Base-by-base conservation (phyloP, 2,113 vertebrate species). In the Plestiodon gilberti region DNA sequence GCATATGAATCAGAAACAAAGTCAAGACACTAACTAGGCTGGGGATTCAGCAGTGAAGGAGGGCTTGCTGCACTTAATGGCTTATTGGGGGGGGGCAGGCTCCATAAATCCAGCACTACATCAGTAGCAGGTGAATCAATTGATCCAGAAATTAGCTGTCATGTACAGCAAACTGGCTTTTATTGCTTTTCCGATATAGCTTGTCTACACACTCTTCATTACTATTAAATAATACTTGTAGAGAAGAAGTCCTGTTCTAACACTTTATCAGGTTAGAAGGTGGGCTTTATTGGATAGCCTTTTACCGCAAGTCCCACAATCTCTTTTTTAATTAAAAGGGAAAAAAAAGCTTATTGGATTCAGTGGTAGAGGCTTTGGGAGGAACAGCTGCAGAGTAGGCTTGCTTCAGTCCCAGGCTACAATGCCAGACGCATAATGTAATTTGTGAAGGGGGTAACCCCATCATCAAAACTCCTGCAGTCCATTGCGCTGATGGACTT, bases 121-220 rank as follows among this genome's bases (percentile, higher is more conserved):
- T 91, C 89, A 93, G 81, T 85, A 93, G 64, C 81, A 89, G 81
- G 84, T 87, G 90, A 93, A 94, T 92, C 94, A 93, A 91, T 94
- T 90, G 88, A 92, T 94, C 83, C 67, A 89, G 87, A 92, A 90
- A 95, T 93, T 92, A 94, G 88, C 69, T 91, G 88, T 90, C 92
- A 93, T 92, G 93, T 93, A 91, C 84, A 89, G 84, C 89, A 93
- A 91, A 77, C 82, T 73, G 23, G 83, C 84, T 30, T 57, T 91
- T 95, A 95, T 92, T 94, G 90, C 93, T 95, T 95, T 95, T 90
- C 92, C 92, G 90, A 91, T 92, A 93, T 40, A 88, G 74, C 78
- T 89, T 81, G 88, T 88, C 93, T 84, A 83, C 0, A 0, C 18
- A 91, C 79, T 87, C 91, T 90, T 94, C 81, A 87, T 94, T 94